phyloP scores from a whole-genome alignment of 2,113 vertebrate species.

The Cranoglanis bouderius region DNA sequence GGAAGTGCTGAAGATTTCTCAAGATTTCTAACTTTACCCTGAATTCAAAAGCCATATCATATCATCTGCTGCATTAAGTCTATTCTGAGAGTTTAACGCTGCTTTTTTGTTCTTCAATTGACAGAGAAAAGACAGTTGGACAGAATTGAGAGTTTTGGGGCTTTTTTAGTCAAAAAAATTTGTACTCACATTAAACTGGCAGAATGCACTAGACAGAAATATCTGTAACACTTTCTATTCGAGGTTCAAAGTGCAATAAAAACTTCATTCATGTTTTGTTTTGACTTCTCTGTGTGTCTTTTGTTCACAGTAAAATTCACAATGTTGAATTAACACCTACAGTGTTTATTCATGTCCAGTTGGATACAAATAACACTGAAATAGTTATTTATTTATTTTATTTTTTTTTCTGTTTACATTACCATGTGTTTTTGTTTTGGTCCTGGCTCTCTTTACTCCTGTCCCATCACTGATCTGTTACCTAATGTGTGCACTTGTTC shows the following conservation, averaged over 20 bases:
- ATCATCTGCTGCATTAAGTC: background rate
- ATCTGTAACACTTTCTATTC: background rate
- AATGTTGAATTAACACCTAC: too few species aligned
- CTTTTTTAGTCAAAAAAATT: background rate
- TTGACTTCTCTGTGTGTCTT: background rate
- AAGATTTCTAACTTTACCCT: background rate
- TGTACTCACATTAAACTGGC: slow-evolving; percentile 1
- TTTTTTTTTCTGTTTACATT: background rate
- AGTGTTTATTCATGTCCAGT: too few species aligned
- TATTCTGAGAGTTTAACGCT: slow-evolving; percentile 6
- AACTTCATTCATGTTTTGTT: background rate
- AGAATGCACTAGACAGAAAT: background rate
- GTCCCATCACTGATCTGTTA: background rate
- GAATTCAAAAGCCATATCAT: background rate
- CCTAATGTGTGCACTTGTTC: background rate
- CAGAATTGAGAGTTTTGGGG: background rate
- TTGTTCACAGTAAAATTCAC: background rate
- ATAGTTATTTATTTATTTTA: too few species aligned
- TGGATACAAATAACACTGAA: too few species aligned
- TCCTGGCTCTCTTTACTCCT: background rate
- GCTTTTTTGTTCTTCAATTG: background rate
- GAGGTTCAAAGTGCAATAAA: background rate
- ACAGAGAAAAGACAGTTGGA: background rate
- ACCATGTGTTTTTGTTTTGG: background rate
- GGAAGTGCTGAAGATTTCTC: background rate